These are phyloP conservation scores for Urechis unicinctus DNA, from an alignment of 2,888 invertebrate species.

Conservation along the genomic window DNA sequence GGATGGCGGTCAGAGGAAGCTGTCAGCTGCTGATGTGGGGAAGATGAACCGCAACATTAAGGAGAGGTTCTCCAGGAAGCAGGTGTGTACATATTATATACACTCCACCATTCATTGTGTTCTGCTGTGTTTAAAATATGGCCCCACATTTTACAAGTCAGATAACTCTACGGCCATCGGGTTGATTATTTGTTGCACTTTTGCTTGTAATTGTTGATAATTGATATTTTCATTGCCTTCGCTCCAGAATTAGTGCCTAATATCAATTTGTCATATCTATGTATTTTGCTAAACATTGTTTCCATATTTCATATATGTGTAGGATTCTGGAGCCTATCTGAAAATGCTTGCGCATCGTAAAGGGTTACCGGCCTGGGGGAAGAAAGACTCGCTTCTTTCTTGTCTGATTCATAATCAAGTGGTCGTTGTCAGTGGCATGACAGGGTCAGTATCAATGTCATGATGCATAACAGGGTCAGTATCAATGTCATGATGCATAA, in stretches of 20 bases:
- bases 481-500: no score
- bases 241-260: no score
- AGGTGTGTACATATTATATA: slow-evolving; percentile 1
- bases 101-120: not conserved
- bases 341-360: slow-evolving; percentile 28
- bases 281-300: no score
- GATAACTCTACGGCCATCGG: no score
- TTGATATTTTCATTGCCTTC: no score
- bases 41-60: slow-evolving; percentile 30
- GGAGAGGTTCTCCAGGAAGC: slow-evolving; percentile 24
- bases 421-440: slow-evolving; percentile 47
- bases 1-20: slow-evolving; percentile 9
- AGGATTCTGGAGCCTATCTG: slow-evolving; percentile 24
- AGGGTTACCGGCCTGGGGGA: slow-evolving; percentile 71
- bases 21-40: slow-evolving; percentile 19
- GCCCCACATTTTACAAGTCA: no score
- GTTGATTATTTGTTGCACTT: no score
- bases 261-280: no score
- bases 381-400: slow-evolving; percentile 57
- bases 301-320: not conserved
- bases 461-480: no score
- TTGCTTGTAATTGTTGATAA: no score
- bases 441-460: slow-evolving; percentile 29
- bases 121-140: no score
- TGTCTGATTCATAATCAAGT: slow-evolving; percentile 33